Evolutionary conservation across 2,888 invertebrate species (phyloP).

Genomic region (Thalpophila matura): DNA sequence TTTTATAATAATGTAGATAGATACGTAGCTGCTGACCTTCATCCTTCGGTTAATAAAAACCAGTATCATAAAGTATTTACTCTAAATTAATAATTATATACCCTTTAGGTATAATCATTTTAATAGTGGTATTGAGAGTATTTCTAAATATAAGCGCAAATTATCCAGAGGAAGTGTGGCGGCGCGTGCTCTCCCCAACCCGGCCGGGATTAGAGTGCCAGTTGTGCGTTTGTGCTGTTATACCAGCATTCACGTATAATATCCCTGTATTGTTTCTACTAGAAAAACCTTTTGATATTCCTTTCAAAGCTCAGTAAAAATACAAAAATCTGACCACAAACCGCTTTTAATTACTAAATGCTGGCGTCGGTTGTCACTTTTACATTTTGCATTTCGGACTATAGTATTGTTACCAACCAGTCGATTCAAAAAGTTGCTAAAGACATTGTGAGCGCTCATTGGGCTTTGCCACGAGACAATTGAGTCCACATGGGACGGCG

Average conservation of each 20-base stretch:
- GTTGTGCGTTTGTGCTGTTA: slow-evolving; percentile 82
- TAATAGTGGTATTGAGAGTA: slow-evolving; percentile 61
- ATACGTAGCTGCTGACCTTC: too few relatives aligned
- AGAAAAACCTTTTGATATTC: slow-evolving; percentile 73
- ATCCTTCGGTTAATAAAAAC: slow-evolving; percentile 11
- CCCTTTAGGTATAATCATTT: slow-evolving; percentile 40
- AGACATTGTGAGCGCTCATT: slow-evolving; percentile 61
- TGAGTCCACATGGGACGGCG: slow-evolving; percentile 79
- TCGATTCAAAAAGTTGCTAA: slow-evolving; percentile 60
- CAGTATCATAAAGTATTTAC: slow-evolving; percentile 3
- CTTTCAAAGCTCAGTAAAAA: slow-evolving; percentile 60
- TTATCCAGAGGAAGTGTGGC: slow-evolving; percentile 75
- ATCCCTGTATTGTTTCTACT: slow-evolving; percentile 77
- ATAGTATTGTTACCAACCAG: slow-evolving; percentile 14
- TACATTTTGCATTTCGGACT: slow-evolving; percentile 25
- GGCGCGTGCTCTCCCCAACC: slow-evolving; percentile 81
- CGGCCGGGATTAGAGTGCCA: slow-evolving; percentile 81
- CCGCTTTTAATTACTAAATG: slow-evolving; percentile 60
- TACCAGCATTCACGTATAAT: slow-evolving; percentile 76
- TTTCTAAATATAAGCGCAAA: slow-evolving; percentile 79
- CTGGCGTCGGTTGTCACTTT: slow-evolving; percentile 43
- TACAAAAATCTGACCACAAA: slow-evolving; percentile 53
- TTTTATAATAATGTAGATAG: too few relatives aligned
- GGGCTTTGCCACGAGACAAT: slow-evolving; percentile 80
- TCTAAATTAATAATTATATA: slow-evolving; percentile 27